Conservation (phyloP, 1,140 invertebrate species). For the Drosophila nigromelanica region DNA sequence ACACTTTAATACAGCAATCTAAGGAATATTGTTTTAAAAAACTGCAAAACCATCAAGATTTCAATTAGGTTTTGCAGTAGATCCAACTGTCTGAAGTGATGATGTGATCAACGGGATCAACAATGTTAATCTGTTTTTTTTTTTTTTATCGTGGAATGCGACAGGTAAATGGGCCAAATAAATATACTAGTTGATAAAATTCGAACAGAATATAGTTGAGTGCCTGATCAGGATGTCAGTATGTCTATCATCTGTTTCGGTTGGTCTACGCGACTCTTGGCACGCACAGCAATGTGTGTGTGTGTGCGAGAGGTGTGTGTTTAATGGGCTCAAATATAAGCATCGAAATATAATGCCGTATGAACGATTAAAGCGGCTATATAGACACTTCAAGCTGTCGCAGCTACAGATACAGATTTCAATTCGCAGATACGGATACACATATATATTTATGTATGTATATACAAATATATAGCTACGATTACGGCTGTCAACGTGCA, state of each 20-base stretch:
- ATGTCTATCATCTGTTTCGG: constrained; percentile 11
- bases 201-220: constrained; percentile 18
- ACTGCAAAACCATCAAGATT: background rate
- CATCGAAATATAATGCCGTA: background rate
- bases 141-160: constrained; percentile 10
- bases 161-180: constrained; percentile 41
- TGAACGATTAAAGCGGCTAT: constrained; percentile 23
- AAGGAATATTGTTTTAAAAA: too few species aligned
- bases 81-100: constrained; percentile 2
- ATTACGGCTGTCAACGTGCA: constrained; percentile 49
- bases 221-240: constrained; percentile 24
- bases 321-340: constrained; percentile 3
- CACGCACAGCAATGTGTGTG: constrained; percentile 33
- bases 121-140: constrained; percentile 1
- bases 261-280: constrained; percentile 41
- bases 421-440: constrained; percentile 10
- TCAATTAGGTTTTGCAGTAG: background rate
- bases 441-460: background rate
- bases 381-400: constrained; percentile 11
- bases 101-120: constrained; percentile 30
- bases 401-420: constrained; percentile 45
- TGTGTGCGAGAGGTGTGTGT: background rate
- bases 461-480: constrained; percentile 1
- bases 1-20: too few species aligned
- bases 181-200: constrained; percentile 36